Percentiles rank a stretch among this genome's conserved stretches.
Evolutionary conservation across 1,140 invertebrate species (phyloP).

Genomic region (Heliconius himera): DNA sequence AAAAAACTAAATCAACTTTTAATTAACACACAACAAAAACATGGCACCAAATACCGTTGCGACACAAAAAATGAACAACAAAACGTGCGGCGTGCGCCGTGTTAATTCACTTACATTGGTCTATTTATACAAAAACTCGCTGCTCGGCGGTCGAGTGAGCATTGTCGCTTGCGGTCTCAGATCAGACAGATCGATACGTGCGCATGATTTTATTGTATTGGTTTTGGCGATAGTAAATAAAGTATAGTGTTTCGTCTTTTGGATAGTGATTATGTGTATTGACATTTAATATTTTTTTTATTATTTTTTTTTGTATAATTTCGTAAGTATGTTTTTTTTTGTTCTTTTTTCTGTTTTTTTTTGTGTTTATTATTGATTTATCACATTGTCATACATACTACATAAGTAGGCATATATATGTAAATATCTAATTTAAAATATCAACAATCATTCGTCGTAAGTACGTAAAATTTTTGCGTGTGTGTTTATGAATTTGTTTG

Average conservation of each 20-base stretch:
- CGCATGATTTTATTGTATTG: neutral
- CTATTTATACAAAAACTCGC: conserved; percentile 14
- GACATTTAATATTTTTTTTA: neutral
- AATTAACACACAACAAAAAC: neutral
- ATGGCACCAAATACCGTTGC: neutral
- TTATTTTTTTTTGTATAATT: neutral
- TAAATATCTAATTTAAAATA: no score
- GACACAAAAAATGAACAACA: neutral
- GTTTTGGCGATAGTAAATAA: neutral
- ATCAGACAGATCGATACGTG: neutral
- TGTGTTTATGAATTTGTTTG: no score
- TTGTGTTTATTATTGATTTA: no score
- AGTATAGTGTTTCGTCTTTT: neutral
- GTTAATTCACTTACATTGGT: conserved; percentile 11
- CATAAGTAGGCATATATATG: no score
- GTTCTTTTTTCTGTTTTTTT: neutral
- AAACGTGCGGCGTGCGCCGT: neutral
- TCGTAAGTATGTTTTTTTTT: neutral
- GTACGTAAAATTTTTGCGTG: no score
- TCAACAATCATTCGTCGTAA: no score
- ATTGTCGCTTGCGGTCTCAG: conserved; percentile 10
- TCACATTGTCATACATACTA: no score
- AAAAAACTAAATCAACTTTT: neutral
- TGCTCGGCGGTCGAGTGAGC: neutral
- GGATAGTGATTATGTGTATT: neutral